phyloP scores from a whole-genome alignment of 1,140 invertebrate species.

The Bombus huntii region DNA sequence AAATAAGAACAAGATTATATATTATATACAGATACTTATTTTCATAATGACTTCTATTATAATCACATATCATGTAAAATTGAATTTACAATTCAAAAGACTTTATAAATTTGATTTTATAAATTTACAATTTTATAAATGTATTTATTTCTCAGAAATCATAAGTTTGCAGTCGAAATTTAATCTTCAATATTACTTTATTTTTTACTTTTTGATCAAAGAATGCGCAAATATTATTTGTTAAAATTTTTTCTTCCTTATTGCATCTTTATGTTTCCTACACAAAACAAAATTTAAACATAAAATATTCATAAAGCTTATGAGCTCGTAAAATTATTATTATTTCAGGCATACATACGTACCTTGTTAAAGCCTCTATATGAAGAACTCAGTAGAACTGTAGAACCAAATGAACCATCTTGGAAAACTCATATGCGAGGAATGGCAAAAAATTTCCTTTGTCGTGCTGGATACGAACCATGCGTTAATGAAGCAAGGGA shows the following conservation, averaged over 20 bases:
- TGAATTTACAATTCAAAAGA: no score
- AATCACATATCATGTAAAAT: no score
- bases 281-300: background rate
- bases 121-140: background rate
- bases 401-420: slow-evolving; percentile 83
- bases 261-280: background rate
- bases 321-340: slow-evolving; percentile 1
- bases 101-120: background rate
- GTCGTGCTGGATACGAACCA: slow-evolving; percentile 87
- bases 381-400: slow-evolving; percentile 84
- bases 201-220: background rate
- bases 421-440: slow-evolving; percentile 85
- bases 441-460: slow-evolving; percentile 87
- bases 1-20: no score
- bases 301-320: background rate
- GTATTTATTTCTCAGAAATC: background rate
- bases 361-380: slow-evolving; percentile 86
- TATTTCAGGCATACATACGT: slow-evolving; percentile 85
- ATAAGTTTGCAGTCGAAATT: background rate
- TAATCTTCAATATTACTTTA: background rate
- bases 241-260: background rate
- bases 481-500: slow-evolving; percentile 87
- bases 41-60: no score
- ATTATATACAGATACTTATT: no score
- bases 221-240: background rate